Evolutionary conservation across 53 echinoderm and acorn worm species (phyloP).

Genomic region (Crossaster papposus): DNA sequence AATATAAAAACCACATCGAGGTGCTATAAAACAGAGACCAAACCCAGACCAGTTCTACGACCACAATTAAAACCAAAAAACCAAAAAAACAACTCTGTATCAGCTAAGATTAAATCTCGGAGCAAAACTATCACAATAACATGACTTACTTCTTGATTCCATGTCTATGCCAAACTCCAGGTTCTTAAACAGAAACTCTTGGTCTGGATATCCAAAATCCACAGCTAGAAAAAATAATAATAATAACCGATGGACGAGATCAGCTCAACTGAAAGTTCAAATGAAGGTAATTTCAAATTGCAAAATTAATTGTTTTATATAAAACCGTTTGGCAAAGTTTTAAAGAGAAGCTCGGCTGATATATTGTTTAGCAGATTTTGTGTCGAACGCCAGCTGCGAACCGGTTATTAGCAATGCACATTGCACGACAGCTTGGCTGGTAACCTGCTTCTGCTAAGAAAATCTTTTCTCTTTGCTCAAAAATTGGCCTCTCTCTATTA

Average conservation of each 20-base stretch:
- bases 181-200: constrained; percentile 73
- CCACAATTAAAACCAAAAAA: constrained; percentile 1
- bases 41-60: not conserved
- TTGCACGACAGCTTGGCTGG: not conserved
- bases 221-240: constrained; percentile 64
- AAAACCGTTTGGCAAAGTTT: not conserved
- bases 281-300: not conserved
- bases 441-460: not conserved
- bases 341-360: not conserved
- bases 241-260: too few relatives aligned
- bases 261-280: too few relatives aligned
- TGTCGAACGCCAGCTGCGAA: not conserved
- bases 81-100: not conserved
- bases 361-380: not conserved
- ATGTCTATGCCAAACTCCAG: constrained; percentile 97
- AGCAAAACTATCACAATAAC: not conserved
- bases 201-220: constrained; percentile 75
- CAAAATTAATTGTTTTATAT: not conserved
- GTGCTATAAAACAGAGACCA: too few relatives aligned
- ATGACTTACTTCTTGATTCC: constrained; percentile 85
- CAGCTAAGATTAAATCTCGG: not conserved
- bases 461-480: not conserved
- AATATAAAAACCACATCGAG: too few relatives aligned
- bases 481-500: too few relatives aligned
- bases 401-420: not conserved